Base-by-base conservation (phyloP, 2,113 vertebrate species). In the Rallus limicola region DNA sequence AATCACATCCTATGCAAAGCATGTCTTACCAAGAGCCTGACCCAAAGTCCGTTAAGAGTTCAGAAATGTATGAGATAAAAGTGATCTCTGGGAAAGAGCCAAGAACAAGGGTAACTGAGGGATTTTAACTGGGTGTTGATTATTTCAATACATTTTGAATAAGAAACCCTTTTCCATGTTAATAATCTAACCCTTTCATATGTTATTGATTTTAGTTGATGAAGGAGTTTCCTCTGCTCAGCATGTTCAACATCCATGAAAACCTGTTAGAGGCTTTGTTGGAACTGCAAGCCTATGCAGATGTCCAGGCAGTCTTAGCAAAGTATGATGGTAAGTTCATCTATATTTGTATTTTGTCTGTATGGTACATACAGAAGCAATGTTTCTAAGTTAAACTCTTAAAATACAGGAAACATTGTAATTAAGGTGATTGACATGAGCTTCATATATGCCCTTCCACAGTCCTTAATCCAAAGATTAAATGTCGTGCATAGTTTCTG, bases 241-340 rank as follows among this genome's bases (percentile, higher is more conserved):
- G 99, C 97, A 99, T 99, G 99, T 99, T 99, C 98, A 99, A 99
- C 96, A 99, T 99, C 96, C 99, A 99, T 24, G 99, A 99, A 97
- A 99, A 99, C 96, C 98, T 99, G 91, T 98, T 99, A 97, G 99
- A 99, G 98, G 99, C 99, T 26, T 98, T 99, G 71, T 97, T 99
- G 95, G 99, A 99, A 93, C 98, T 99, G 75, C 99, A 99, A 96
- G 99, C 99, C 9, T 99, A 99, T 96, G 99, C 99, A 56, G 99
- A 99, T 85, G 99, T 99, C 48, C 99, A 99, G 97, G 99, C 99
- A 86, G 99, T 99, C 86, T 98, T 99, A 98, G 99, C 99, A 97
- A 99, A 99, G 96, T 99, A 99, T 71, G 99, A 99, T 86, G 99
- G 99, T 99, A 97, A 98, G 99, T 98, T 75, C 58, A 88, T 58